These are phyloP conservation scores for Camponotus fellah DNA, from an alignment of 2,888 invertebrate genomes.

Conservation along the genomic window DNA sequence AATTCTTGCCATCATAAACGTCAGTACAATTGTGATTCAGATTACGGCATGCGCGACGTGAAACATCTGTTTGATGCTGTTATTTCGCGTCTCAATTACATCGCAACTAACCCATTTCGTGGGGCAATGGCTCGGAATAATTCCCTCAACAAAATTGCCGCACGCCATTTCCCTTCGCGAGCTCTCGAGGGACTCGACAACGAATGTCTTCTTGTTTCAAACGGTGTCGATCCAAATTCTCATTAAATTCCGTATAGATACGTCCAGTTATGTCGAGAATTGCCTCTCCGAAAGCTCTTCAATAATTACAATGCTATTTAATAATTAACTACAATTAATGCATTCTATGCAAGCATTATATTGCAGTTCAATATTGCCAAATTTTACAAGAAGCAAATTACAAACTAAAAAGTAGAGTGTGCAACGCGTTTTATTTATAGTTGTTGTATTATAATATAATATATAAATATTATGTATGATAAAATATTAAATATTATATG, in stretches of 20 bases:
- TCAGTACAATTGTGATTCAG: slow-evolving; percentile 48
- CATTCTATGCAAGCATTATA: background rate
- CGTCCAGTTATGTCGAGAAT: slow-evolving; percentile 4
- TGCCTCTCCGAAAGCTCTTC: background rate
- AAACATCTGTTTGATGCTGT: slow-evolving; percentile 61
- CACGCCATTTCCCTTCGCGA: slow-evolving; percentile 49
- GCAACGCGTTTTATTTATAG: no score
- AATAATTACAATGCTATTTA: background rate
- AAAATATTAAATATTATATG: background rate
- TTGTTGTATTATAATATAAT: background rate
- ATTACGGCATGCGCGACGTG: slow-evolving; percentile 48
- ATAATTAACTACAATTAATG: slow-evolving; percentile 7
- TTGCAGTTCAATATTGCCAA: background rate
- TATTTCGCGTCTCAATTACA: slow-evolving; percentile 72
- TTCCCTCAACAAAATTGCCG: slow-evolving; percentile 56
- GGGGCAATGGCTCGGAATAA: slow-evolving; percentile 68
- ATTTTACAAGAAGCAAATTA: background rate
- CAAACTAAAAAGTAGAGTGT: background rate
- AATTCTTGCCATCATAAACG: slow-evolving; percentile 51
- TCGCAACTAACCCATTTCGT: slow-evolving; percentile 57
- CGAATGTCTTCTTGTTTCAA: slow-evolving; percentile 36
- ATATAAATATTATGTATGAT: background rate
- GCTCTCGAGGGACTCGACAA: slow-evolving; percentile 39
- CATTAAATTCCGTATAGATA: slow-evolving; percentile 30
- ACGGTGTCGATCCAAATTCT: slow-evolving; percentile 50